A percentile compares a stretch with the other conserved stretches of the same genome.
These are phyloP conservation scores for Caenorhabditis latens DNA, from an alignment of 1,140 invertebrate genomes.

Conservation along the genomic window DNA sequence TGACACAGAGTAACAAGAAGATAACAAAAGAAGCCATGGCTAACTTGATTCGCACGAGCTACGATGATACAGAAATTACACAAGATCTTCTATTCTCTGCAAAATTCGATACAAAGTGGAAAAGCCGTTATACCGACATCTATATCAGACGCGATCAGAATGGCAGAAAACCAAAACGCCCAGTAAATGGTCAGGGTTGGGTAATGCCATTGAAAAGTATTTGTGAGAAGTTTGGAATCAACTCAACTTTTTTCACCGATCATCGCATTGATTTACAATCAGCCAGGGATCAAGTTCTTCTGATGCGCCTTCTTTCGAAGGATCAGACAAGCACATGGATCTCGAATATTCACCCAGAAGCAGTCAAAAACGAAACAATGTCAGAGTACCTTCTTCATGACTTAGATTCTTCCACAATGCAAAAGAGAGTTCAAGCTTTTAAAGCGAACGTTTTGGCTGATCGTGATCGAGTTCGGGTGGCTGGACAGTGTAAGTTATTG, in stretches of 20 bases:
- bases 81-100: constrained; percentile 51
- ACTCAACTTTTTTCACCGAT: constrained; percentile 55
- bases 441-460: constrained; percentile 69
- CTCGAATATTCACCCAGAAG: constrained; percentile 19
- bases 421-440: constrained; percentile 66
- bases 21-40: constrained; percentile 35
- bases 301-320: constrained; percentile 32
- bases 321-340: constrained; percentile 37
- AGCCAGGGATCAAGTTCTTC: constrained; percentile 50
- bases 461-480: constrained; percentile 71
- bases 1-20: not conserved
- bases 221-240: constrained; percentile 59
- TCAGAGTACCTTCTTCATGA: constrained; percentile 28
- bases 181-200: constrained; percentile 61
- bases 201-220: constrained; percentile 60
- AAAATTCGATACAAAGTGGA: constrained; percentile 63
- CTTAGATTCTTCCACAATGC: constrained; percentile 68
- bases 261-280: constrained; percentile 54
- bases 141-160: constrained; percentile 27
- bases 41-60: constrained; percentile 37
- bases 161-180: constrained; percentile 37
- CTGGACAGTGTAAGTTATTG: constrained; percentile 70
- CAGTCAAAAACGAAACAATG: constrained; percentile 51
- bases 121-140: constrained; percentile 54
- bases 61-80: constrained; percentile 33